Base-by-base conservation (phyloP, 2,797 vertebrate species). In the Staurois parvus region DNA sequence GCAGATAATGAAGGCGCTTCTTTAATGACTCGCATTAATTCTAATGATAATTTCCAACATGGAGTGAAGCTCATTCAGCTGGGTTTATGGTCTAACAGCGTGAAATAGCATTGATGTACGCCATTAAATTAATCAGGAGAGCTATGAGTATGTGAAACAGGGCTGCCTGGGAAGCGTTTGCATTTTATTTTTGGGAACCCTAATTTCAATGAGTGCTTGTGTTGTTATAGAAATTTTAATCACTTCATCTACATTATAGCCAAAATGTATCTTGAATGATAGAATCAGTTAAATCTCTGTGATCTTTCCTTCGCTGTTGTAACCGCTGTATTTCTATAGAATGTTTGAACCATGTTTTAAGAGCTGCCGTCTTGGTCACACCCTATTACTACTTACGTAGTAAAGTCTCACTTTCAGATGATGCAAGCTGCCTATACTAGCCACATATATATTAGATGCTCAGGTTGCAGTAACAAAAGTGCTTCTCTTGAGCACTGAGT, bases 1-100 rank as follows among this genome's bases (percentile, higher is more conserved):
- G 87, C 81, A 91, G 84, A 89, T 88, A 91, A 86, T 85, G 90
- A 88, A 89, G 84, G 85, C 91, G 85, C 73, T 87, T 89, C 84
- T 80, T 91, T 85, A 69, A 82, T 91, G 81, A 90, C 78, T 90
- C 89, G 64, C 87, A 88, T 86, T 84, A 82, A 76, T 88, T 92
- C 77, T 87, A 91, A 90, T 86, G 56, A 72, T 91, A 83, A 90
- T 91, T 69, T 45, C 29, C 28, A 88, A 0, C 68, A 89, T 88
- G 85, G 87, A 87, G 80, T 68, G 76, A 67, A 70, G 85, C 66
- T 17, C 2, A 2, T 68, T 87, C 89, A 76, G 86, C 86, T 90
- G 86, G 67, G 89, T 62, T 85, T 73, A 89, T 67, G 87, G 29
- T 79, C 89, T 88, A 13, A 19, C 90, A 83, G 45, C 85, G 19